A percentile compares a stretch with the other conserved stretches of the same genome.
Conservation (phyloP, 2,888 invertebrate genomes). For the Zhuqinia jingwanae region DNA sequence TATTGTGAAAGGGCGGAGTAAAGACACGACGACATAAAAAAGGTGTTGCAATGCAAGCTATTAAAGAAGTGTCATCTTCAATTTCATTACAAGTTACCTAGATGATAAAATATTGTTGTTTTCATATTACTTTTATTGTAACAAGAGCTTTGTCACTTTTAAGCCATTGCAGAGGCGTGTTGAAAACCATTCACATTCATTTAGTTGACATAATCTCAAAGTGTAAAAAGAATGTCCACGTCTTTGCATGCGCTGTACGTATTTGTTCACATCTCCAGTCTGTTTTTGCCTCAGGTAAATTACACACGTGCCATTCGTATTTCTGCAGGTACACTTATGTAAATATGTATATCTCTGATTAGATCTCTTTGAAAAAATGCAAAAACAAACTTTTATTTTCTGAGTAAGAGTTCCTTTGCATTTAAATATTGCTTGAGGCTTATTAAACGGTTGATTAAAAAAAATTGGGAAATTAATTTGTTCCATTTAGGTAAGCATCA, state of each 20-base stretch:
- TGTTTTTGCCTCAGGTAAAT: background rate
- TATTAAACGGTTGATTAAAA: conserved; percentile 36
- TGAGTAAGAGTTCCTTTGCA: background rate
- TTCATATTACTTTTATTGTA: background rate
- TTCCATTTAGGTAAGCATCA: conserved; percentile 37
- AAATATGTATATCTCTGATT: no score
- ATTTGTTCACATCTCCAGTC: background rate
- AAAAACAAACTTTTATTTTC: background rate
- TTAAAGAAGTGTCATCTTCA: conserved; percentile 7
- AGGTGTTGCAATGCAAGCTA: conserved; percentile 7
- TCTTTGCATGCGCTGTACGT: background rate
- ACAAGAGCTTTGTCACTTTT: conserved; percentile 17
- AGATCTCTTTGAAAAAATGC: background rate
- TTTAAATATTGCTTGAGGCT: conserved; percentile 11
- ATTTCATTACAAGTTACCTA: background rate
- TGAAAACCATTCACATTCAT: background rate
- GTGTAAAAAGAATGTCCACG: background rate
- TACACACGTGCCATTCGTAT: no score
- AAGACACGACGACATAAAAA: background rate
- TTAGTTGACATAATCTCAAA: background rate
- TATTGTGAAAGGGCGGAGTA: background rate
- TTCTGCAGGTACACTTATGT: no score
- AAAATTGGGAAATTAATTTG: conserved; percentile 39
- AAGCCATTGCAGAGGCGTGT: no score
- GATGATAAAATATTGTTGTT: conserved; percentile 15